Conservation (phyloP, 1,140 invertebrate genomes). For the Bombus huntii region DNA sequence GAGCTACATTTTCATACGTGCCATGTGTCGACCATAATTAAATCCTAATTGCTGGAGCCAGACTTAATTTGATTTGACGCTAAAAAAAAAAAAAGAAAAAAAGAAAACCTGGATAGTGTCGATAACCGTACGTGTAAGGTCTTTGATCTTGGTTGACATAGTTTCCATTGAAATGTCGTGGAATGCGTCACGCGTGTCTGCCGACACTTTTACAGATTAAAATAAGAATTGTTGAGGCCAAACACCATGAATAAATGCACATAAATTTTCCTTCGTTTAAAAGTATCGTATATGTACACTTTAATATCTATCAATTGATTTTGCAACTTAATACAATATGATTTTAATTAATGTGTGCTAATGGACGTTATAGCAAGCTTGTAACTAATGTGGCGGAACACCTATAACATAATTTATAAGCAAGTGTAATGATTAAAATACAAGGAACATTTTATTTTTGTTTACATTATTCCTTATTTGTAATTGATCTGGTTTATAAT, state of each 20-base stretch:
- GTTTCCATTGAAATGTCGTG: constrained; percentile 46
- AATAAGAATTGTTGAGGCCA: background rate
- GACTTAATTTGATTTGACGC: constrained; percentile 23
- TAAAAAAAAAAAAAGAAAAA: background rate
- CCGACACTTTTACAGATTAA: constrained; percentile 1
- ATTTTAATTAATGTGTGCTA: background rate
- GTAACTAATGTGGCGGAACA: background rate
- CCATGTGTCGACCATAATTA: constrained; percentile 40
- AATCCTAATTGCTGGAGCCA: constrained; percentile 24
- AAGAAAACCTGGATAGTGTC: background rate
- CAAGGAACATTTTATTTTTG: background rate
- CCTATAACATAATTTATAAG: background rate
- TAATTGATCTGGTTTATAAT: background rate
- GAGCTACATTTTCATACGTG: constrained; percentile 25
- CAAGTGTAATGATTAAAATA: background rate
- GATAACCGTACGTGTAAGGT: constrained; percentile 19
- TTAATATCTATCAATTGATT: background rate
- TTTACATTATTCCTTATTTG: background rate
- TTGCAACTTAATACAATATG: background rate
- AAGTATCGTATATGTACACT: background rate
- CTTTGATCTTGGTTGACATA: constrained; percentile 47
- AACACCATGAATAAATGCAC: background rate
- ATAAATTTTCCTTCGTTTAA: constrained; percentile 5
- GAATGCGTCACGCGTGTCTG: constrained; percentile 21
- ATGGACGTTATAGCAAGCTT: background rate